Conservation (phyloP, 2,888 invertebrate species). For the Drosophila prostipennis region DNA sequence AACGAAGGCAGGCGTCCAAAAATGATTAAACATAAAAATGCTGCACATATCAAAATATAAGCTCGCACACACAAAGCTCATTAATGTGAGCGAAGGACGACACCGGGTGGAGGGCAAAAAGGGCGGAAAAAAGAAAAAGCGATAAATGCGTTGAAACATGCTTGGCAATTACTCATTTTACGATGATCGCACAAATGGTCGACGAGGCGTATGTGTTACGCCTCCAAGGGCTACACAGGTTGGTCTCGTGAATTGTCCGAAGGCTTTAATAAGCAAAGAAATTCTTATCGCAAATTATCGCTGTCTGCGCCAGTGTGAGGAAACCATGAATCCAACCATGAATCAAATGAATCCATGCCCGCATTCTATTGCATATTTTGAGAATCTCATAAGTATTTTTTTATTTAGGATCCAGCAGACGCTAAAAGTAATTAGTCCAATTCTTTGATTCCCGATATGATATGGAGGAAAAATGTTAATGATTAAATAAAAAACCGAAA, state of each 20-base stretch:
- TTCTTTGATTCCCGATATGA: too few species aligned
- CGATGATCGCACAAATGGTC: constrained; percentile 69
- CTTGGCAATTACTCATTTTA: constrained; percentile 80
- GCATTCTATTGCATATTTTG: too few species aligned
- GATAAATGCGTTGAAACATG: constrained; percentile 74
- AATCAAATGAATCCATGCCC: too few species aligned
- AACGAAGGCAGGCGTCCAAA: constrained; percentile 59
- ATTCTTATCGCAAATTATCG: not conserved
- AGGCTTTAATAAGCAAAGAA: constrained; percentile 59
- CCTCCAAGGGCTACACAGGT: constrained; percentile 8
- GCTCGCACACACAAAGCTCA: constrained; percentile 55
- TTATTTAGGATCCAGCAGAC: too few species aligned
- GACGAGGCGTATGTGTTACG: constrained; percentile 63
- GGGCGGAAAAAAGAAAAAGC: constrained; percentile 14
- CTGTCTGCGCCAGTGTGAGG: not conserved
- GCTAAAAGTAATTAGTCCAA: too few species aligned
- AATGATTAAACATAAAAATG: constrained; percentile 76
- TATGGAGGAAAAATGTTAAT: too few species aligned
- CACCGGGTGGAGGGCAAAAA: not conserved
- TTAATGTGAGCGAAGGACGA: constrained; percentile 51
- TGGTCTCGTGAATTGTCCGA: constrained; percentile 65
- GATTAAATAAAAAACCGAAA: too few species aligned
- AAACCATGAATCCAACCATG: too few species aligned
- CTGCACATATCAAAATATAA: constrained; percentile 58
- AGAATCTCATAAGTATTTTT: too few species aligned